A percentile compares a stretch with the other conserved stretches of the same genome.
Conservation (phyloP, 2,113 vertebrate genomes). For the Vidua macroura region DNA sequence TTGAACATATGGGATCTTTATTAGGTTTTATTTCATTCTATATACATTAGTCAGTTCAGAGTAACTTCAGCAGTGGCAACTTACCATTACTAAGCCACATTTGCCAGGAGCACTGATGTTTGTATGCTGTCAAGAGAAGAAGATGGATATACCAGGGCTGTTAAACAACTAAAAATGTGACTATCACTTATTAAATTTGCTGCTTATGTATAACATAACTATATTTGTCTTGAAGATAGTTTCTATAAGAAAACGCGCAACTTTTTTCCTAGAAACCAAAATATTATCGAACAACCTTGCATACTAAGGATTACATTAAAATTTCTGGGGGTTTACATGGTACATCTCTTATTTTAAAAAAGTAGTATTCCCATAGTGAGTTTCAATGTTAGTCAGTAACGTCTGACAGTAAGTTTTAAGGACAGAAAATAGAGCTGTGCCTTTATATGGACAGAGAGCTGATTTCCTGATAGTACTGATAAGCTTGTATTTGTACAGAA, state of each 20-base stretch:
- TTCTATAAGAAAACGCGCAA: not conserved
- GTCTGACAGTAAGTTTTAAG: not conserved
- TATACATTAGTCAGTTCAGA: not conserved
- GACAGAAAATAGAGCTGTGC: not conserved
- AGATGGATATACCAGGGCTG: not conserved
- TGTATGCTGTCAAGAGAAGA: not conserved
- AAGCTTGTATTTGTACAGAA: not conserved
- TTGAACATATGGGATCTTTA: not conserved
- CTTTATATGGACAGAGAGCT: not conserved
- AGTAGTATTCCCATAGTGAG: not conserved
- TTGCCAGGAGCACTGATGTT: not conserved
- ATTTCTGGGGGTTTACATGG: not conserved
- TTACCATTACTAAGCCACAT: not conserved
- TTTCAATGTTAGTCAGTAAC: not conserved
- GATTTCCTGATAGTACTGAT: not conserved
- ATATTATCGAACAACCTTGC: not conserved
- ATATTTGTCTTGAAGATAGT: not conserved
- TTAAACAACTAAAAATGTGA: not conserved
- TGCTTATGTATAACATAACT: not conserved
- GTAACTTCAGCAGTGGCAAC: not conserved
- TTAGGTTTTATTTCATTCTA: not conserved
- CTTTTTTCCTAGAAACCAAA: not conserved
- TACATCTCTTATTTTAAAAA: not conserved
- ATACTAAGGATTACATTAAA: not conserved
- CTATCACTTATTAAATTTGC: not conserved